phyloP scores from a whole-genome alignment of 1,140 invertebrate genomes.

The Nilaparvata lugens region DNA sequence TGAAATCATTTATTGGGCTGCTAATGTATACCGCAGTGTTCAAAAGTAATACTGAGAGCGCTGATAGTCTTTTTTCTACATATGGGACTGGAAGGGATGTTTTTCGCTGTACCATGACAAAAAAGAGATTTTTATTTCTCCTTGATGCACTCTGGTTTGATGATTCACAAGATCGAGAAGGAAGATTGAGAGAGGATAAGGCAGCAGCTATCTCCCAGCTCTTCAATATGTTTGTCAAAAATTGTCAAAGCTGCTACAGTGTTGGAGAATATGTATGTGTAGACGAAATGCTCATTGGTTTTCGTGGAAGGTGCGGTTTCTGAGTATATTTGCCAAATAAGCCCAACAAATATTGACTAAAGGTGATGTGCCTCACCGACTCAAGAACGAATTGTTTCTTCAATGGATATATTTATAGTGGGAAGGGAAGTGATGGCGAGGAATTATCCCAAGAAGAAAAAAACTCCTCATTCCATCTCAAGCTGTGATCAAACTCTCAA shows the following conservation, averaged over 20 bases:
- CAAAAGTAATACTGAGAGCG: not conserved
- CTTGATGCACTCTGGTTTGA: conserved; percentile 5
- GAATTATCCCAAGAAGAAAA: conserved; percentile 31
- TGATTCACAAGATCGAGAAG: not conserved
- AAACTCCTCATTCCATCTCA: conserved; percentile 24
- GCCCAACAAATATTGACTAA: conserved; percentile 36
- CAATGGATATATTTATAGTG: conserved; percentile 11
- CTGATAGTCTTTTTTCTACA: not conserved
- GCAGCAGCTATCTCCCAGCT: conserved; percentile 24
- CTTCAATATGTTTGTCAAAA: conserved; percentile 33
- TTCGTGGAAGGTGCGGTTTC: conserved; percentile 35
- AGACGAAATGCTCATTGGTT: conserved; percentile 37
- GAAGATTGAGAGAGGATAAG: conserved; percentile 15
- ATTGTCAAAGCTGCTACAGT: conserved; percentile 30
- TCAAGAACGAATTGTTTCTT: not conserved
- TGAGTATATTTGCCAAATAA: conserved; percentile 38
- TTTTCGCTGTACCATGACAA: not conserved
- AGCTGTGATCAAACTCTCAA: conserved; percentile 27
- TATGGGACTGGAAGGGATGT: not conserved
- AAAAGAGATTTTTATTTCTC: conserved; percentile 3
- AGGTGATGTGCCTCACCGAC: conserved; percentile 7
- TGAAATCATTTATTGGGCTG: not conserved
- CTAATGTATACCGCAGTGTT: not conserved
- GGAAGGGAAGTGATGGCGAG: conserved; percentile 24
- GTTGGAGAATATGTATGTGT: conserved; percentile 26